These are phyloP conservation scores for Teleogryllus oceanicus DNA, from an alignment of 2,888 invertebrate species.

Conservation along the genomic window DNA sequence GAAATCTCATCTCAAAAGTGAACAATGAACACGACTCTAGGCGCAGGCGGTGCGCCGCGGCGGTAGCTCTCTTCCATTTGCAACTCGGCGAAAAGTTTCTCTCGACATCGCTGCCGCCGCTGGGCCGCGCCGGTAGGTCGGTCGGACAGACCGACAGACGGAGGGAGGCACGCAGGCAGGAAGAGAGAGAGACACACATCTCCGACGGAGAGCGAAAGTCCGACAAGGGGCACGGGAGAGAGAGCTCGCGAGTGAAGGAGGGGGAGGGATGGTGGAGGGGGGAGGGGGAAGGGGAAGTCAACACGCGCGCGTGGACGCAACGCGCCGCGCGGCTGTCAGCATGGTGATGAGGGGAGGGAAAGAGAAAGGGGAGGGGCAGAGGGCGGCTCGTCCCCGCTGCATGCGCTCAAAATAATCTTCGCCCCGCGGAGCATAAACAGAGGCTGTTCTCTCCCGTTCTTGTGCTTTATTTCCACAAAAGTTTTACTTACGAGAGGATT, in stretches of 20 bases:
- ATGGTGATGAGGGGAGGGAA: neutral
- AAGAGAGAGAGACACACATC: no score
- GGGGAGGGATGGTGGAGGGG: neutral
- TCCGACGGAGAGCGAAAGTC: no score
- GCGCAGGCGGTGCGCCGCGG: neutral
- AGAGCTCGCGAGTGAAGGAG: neutral
- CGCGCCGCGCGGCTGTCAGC: no score
- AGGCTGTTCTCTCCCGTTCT: neutral
- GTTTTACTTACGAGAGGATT: no score
- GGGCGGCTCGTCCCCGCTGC: neutral
- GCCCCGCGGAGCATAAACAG: neutral
- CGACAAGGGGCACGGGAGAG: neutral
- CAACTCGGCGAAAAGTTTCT: neutral
- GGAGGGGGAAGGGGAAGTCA: neutral
- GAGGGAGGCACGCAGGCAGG: no score
- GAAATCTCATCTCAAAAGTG: neutral
- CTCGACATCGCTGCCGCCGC: neutral
- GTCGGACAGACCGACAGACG: no score
- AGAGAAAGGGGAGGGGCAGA: neutral
- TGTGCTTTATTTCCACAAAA: no score
- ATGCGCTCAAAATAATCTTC: neutral
- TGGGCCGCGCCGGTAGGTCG: neutral
- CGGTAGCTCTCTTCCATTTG: neutral
- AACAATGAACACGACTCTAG: neutral
- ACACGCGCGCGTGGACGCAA: neutral